Evolutionary conservation across 2,888 invertebrate genomes (phyloP), one percentile per base, ranked within the genome.

Genomic region (Eristalinus sepulchralis): DNA sequence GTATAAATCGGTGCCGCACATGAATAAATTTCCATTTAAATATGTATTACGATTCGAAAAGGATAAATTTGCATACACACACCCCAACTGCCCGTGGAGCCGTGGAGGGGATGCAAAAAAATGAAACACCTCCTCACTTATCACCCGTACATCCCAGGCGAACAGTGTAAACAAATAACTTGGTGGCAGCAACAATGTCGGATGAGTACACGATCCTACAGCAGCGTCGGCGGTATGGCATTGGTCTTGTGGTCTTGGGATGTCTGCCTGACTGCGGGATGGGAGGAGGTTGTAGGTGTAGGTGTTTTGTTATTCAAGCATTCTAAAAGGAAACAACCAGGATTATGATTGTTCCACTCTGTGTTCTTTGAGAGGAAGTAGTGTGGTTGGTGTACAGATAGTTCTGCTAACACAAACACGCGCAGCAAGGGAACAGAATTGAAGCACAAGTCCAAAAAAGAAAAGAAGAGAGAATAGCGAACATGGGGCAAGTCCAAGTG

Each of bases 21-120:
- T 86, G 82, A 86, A 86, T 86, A 86, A 82, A 86, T 83, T 86
- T 86, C 62, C 78, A 83, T 86, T 83, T 71, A 63, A 82, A 73
- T 75, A 47, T 47, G 47, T 47, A 79, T 83, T 79, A 83, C 78
- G 75, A 78, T 79, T 75, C 71, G 71, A 79, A 47, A 47, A 83
- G 47, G 68, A 73, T 55, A 13, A 71, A 82, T 86, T 86, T 86
- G 77, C 82, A 86, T 86, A 78, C 77, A 64, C 73, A 78, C n/a
- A n/a, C n/a, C 60, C 20, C 39, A 22, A 72, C n/a, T n/a, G n/a
- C 34, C 11, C 47, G 8, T 27, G 47, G n/a, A n/a, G n/a, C 22
- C 2, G 24, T 0, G 33, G 17, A 47, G 36, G 59, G n/a, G 60
- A 57, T 13, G 8, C 17, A 4, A n/a, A 39, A 36, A n/a, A 39